These are phyloP conservation scores for Hycleus phaleratus DNA, from an alignment of 1,140 invertebrate genomes.

Conservation along the genomic window DNA sequence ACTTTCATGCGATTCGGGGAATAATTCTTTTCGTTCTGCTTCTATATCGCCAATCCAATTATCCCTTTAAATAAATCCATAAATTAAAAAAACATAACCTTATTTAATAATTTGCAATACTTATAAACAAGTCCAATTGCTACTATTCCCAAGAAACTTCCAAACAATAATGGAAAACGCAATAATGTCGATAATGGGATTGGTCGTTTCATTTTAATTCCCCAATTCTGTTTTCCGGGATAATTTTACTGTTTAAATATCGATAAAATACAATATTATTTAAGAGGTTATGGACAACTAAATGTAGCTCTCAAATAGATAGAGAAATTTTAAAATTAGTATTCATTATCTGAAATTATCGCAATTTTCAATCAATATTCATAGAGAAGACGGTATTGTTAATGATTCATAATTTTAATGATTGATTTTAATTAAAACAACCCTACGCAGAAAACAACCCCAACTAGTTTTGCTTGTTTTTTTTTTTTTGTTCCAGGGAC, in stretches of 20 bases:
- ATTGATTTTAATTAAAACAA: not conserved
- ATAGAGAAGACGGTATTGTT: not conserved
- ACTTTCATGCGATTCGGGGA: no score
- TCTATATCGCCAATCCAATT: constrained; percentile 17
- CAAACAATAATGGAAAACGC: constrained; percentile 15
- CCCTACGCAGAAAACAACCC: not conserved
- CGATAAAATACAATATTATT: not conserved
- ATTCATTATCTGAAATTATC: no score
- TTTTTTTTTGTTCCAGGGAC: no score
- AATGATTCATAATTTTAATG: not conserved
- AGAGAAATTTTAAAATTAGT: no score
- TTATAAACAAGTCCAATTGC: constrained; percentile 12
- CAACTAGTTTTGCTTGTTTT: not conserved
- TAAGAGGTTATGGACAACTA: not conserved
- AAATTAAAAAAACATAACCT: not conserved
- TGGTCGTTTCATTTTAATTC: not conserved
- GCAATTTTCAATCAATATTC: no score
- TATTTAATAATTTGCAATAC: constrained; percentile 13
- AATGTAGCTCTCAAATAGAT: no score
- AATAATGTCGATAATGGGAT: constrained; percentile 8
- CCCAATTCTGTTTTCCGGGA: not conserved
- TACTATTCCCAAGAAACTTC: constrained; percentile 7
- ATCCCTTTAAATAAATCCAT: constrained; percentile 1
- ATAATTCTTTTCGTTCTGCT: constrained; percentile 3
- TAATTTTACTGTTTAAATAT: not conserved